Base-by-base conservation (phyloP, 2,888 invertebrate genomes). In the Petrolisthes cinctipes region DNA sequence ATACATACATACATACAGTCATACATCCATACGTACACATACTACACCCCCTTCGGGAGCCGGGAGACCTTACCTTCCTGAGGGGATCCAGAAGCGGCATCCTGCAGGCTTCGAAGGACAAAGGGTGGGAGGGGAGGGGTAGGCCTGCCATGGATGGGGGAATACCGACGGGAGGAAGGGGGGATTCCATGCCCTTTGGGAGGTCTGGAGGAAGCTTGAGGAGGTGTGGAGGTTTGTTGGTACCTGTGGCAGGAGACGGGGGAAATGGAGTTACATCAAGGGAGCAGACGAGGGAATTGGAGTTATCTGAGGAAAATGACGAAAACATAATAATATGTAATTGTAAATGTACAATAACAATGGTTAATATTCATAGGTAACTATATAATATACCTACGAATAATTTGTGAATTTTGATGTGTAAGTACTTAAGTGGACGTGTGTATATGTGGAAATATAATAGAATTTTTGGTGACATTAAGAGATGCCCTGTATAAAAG, bases 1-100 rank as follows among this genome's bases (percentile, higher is more conserved):
- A 37, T 37, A 37, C 37, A 37, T 37, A 37, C 37, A 37, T 37
- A 37, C 37, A 37, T 37, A n/a, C n/a, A n/a, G n/a, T n/a, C 37
- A 37, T 37, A 37, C 37, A 37, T 37, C 0, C 37, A 37, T 37
- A 37, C 37, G 37, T 2, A 37, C 37, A 37, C 37, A 37, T 37
- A 37, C 37, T 37, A 37, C 37, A 37, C 37, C 37, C 37, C 37
- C 37, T 37, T 37, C 37, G 51, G 37, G n/a, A 23, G 82, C 5
- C 20, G n/a, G 37, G 56, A n/a, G 76, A 53, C 53, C 88, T 75
- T 79, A 90, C 90, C 86, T 90, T 93, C 92, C 91, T 76, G 82
- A 89, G 91, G 85, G 94, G 91, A 93, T 93, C 86, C 66, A 91
- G 91, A 17, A 86, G 85, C 71, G 91, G 91, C 86, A 91, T 91